Conservation (phyloP, 2,888 invertebrate species). For the Eristalinus sepulchralis region DNA sequence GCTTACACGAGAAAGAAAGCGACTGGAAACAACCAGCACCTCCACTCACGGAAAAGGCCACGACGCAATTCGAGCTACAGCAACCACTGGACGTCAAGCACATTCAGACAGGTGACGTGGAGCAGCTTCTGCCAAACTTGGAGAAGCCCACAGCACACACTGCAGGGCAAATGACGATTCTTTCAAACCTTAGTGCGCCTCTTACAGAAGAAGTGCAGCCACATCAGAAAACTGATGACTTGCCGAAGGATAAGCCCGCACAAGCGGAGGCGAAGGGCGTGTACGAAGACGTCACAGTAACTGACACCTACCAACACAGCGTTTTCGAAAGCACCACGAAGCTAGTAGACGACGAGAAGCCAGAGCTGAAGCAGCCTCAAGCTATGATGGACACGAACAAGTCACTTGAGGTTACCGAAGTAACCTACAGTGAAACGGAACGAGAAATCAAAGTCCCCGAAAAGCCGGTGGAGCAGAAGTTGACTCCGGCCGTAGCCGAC, state of each 20-base stretch:
- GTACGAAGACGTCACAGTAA: slow-evolving; percentile 78
- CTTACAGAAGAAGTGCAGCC: slow-evolving; percentile 81
- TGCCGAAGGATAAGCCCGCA: slow-evolving; percentile 66
- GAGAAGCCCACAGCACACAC: slow-evolving; percentile 76
- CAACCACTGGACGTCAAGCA: slow-evolving; percentile 84
- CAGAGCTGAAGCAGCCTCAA: slow-evolving; percentile 59
- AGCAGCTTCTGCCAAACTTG: slow-evolving; percentile 82
- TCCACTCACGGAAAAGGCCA: slow-evolving; percentile 66
- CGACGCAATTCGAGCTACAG: slow-evolving; percentile 79
- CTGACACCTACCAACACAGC: slow-evolving; percentile 72
- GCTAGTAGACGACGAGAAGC: slow-evolving; percentile 54
- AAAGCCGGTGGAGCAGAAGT: slow-evolving; percentile 28
- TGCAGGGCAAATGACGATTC: slow-evolving; percentile 74
- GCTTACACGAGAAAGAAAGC: slow-evolving; percentile 86
- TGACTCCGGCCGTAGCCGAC: slow-evolving; percentile 65
- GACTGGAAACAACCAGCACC: slow-evolving; percentile 40
- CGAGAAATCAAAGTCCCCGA: slow-evolving; percentile 44
- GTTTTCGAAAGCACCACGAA: slow-evolving; percentile 73
- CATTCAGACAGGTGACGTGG: slow-evolving; percentile 85
- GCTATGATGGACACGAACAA: slow-evolving; percentile 59
- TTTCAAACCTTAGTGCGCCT: slow-evolving; percentile 81
- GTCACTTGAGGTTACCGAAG: slow-evolving; percentile 74
- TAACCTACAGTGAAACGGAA: slow-evolving; percentile 73
- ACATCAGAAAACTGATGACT: slow-evolving; percentile 79
- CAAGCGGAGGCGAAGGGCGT: slow-evolving; percentile 78